Conservation (phyloP, 1,140 invertebrate genomes). For the Anastrepha obliqua region DNA sequence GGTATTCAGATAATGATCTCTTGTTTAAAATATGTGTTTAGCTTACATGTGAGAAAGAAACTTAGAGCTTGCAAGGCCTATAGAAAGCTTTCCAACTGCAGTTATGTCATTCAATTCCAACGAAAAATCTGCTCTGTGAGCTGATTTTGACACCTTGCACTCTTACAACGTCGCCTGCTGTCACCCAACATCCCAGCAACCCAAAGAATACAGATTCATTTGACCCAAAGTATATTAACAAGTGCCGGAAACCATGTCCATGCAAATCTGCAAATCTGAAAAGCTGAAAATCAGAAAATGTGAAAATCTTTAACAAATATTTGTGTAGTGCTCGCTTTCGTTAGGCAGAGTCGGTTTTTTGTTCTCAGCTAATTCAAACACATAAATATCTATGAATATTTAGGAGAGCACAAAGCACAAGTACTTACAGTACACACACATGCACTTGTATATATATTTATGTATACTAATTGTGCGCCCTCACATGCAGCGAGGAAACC, state of each 20-base stretch:
- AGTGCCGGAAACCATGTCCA: not conserved
- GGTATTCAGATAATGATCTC: too few relatives aligned
- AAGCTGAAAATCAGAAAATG: not conserved
- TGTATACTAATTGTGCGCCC: not conserved
- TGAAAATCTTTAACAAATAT: constrained; percentile 25
- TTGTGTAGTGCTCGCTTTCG: not conserved
- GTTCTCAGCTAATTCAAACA: not conserved
- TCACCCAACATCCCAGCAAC: too few relatives aligned
- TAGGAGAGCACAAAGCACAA: not conserved
- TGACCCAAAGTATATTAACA: not conserved
- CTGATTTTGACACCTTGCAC: too few relatives aligned
- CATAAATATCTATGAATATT: not conserved
- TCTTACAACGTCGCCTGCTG: too few relatives aligned
- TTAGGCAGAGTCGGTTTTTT: too few relatives aligned
- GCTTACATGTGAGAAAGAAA: too few relatives aligned
- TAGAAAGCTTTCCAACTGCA: too few relatives aligned
- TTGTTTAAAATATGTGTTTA: too few relatives aligned
- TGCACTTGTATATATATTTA: not conserved
- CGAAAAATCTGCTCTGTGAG: too few relatives aligned
- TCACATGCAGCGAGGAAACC: not conserved
- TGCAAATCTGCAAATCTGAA: not conserved
- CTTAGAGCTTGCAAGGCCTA: too few relatives aligned
- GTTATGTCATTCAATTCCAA: too few relatives aligned
- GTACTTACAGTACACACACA: not conserved
- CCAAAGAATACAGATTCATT: not conserved